These are phyloP conservation scores for Enoplosus armatus DNA, from an alignment of 2,797 vertebrate genomes.

Conservation along the genomic window DNA sequence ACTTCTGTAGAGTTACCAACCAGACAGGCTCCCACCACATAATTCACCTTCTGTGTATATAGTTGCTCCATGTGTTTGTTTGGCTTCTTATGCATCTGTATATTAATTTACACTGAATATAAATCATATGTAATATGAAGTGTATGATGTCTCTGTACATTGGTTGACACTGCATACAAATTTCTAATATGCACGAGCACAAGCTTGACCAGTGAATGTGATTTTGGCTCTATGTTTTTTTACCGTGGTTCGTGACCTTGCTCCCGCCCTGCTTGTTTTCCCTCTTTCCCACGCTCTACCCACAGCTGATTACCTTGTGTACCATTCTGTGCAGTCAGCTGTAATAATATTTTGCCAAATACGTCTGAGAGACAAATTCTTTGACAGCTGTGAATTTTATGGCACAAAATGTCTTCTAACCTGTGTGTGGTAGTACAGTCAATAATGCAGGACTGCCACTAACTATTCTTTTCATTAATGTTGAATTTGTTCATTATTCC, in stretches of 20 bases:
- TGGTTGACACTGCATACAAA: not conserved
- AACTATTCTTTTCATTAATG: not conserved
- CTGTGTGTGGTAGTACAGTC: not conserved
- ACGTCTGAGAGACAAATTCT: not conserved
- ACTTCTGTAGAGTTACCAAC: not conserved
- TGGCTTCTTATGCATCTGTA: not conserved
- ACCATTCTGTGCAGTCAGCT: not conserved
- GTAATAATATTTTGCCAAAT: not conserved
- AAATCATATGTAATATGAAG: too few species aligned
- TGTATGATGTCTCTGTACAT: not conserved
- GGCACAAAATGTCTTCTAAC: not conserved
- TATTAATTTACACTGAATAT: conserved; percentile 2
- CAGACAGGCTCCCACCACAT: not conserved
- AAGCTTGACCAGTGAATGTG: not conserved
- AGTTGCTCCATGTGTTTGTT: conserved; percentile 12
- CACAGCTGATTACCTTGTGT: not conserved
- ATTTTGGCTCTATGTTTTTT: not conserved
- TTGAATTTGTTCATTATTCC: not conserved
- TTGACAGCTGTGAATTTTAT: not conserved
- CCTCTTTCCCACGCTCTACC: not conserved
- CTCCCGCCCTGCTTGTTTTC: not conserved
- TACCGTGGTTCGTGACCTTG: not conserved
- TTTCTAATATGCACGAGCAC: not conserved
- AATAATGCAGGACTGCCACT: not conserved
- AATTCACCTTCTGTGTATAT: conserved; percentile 13